A percentile compares a stretch with the other conserved stretches of the same genome.
Conservation (phyloP, 2,888 invertebrate species). For the Coleophora deauratella region DNA sequence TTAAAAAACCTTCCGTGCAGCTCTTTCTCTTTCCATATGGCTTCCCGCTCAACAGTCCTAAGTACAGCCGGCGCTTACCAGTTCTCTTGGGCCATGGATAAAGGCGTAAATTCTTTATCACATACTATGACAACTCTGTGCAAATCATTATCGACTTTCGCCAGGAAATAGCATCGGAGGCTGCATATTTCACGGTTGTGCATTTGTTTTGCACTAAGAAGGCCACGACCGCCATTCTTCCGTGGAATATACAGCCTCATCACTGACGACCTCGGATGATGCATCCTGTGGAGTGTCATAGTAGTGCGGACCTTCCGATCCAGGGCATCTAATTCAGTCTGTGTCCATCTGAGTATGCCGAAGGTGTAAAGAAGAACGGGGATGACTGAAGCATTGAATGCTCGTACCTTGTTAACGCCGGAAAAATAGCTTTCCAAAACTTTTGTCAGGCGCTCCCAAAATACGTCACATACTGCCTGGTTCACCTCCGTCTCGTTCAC, state of each 20-base stretch:
- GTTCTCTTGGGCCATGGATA: background rate
- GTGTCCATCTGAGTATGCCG: background rate
- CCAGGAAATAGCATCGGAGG: background rate
- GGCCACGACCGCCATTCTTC: constrained; percentile 8
- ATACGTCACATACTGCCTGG: background rate
- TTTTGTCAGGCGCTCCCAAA: constrained; percentile 6
- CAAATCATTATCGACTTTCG: background rate
- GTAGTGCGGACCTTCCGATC: background rate
- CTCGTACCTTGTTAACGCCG: constrained; percentile 1
- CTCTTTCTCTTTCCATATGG: constrained; percentile 2
- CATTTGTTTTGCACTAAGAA: constrained; percentile 2
- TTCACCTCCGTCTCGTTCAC: constrained; percentile 2
- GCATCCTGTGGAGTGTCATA: constrained; percentile 6
- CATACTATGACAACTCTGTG: too few species aligned
- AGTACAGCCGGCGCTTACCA: constrained; percentile 1
- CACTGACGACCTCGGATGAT: constrained; percentile 11
- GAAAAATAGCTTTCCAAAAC: background rate
- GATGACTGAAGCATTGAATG: background rate
- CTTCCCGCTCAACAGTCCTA: constrained; percentile 1
- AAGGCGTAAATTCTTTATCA: background rate
- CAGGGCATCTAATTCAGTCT: background rate
- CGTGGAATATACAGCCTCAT: constrained; percentile 13
- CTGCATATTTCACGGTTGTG: background rate
- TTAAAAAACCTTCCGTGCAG: constrained; percentile 2
- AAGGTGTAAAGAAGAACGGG: background rate